Evolutionary conservation across 2,888 invertebrate genomes (phyloP).

Genomic region (Drosophila mayaguana): DNA sequence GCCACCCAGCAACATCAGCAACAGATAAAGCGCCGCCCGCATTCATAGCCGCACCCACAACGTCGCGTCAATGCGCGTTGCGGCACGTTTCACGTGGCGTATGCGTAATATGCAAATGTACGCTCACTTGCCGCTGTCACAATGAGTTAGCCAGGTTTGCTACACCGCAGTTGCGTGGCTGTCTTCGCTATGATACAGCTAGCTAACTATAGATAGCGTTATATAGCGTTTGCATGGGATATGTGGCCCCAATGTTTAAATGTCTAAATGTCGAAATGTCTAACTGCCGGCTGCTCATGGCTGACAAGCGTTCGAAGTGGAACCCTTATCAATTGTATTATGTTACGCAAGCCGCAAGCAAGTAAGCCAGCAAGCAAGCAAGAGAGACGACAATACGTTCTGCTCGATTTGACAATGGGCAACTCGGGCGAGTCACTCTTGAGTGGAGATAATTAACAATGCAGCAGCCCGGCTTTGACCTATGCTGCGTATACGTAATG

Average conservation of each 20-base stretch:
- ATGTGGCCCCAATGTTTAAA: slow-evolving; percentile 10
- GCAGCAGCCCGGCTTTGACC: slow-evolving; percentile 32
- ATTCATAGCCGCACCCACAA: not conserved
- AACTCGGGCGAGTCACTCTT: slow-evolving; percentile 28
- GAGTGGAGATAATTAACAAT: slow-evolving; percentile 62
- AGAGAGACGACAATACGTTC: slow-evolving; percentile 24
- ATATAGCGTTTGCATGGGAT: slow-evolving; percentile 1
- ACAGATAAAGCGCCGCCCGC: slow-evolving; percentile 12
- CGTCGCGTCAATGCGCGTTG: slow-evolving; percentile 16
- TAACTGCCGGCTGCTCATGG: slow-evolving; percentile 7
- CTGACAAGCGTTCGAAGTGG: slow-evolving; percentile 28
- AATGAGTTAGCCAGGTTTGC: slow-evolving; percentile 2
- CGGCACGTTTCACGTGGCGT: slow-evolving; percentile 68
- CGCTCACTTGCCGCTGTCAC: slow-evolving; percentile 28
- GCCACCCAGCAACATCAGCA: slow-evolving; percentile 7
- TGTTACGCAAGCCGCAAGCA: slow-evolving; percentile 7
- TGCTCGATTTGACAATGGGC: slow-evolving; percentile 46
- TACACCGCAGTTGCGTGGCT: not conserved
- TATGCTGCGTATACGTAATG: slow-evolving; percentile 51
- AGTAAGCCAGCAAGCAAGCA: not conserved
- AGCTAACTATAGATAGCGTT: slow-evolving; percentile 26
- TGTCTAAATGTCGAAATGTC: slow-evolving; percentile 18
- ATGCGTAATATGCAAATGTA: slow-evolving; percentile 78
- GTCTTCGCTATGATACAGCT: slow-evolving; percentile 17
- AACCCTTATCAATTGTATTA: slow-evolving; percentile 51